Base-by-base conservation (phyloP, 30 jellyfish, hydroid and myxozoan genomes). In the Chrysaora quinquecirrha region DNA sequence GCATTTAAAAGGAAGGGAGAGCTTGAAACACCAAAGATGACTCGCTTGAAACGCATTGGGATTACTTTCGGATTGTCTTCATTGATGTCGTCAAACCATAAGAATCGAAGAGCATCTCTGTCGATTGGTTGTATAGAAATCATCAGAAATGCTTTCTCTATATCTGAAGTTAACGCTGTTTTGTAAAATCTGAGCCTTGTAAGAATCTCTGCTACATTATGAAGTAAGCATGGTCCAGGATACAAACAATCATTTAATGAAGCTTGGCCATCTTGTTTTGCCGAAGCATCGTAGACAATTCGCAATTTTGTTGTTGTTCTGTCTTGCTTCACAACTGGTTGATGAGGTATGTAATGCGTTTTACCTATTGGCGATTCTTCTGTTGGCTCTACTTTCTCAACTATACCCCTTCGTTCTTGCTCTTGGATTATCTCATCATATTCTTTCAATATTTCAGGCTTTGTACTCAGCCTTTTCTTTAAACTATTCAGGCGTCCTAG, bases 241-340 rank as follows among this genome's bases (percentile, higher is more conserved):
- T 25, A 79, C 54, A 64, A 30, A 0, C 49, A 14, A 28, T 79
- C 49, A 1, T 67, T 25, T 76, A 79, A 64, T 29, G 85, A 30
- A 30, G 63, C 54, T 21, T 29, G 23, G 18, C 20, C 50, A 18
- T 79, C 54, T 10, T 20, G 14, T 7, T 66, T 71, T 25, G 91
- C 93, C n/a, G 78, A 18, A 38, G 93, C 93, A 0, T 71, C 93
- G 66, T 0, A 82, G 20, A 71, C 92, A 72, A 74, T 25, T 10
- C 81, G 33, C 22, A 19, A 6, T 35, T 81, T 81, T 18, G 92
- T 81, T 0, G 92, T 61, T 0, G 16, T 30, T 35, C 50, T 81
- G 28, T 81, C 92, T 28, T 67, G 21, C 34, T 56, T 22, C 14
- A 69, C 14, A 4, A 81, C 89, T 14, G 69, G 78, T 19, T n/a